Base-by-base conservation (phyloP, 2,888 invertebrate species). In the Tupiocoris notatus region DNA sequence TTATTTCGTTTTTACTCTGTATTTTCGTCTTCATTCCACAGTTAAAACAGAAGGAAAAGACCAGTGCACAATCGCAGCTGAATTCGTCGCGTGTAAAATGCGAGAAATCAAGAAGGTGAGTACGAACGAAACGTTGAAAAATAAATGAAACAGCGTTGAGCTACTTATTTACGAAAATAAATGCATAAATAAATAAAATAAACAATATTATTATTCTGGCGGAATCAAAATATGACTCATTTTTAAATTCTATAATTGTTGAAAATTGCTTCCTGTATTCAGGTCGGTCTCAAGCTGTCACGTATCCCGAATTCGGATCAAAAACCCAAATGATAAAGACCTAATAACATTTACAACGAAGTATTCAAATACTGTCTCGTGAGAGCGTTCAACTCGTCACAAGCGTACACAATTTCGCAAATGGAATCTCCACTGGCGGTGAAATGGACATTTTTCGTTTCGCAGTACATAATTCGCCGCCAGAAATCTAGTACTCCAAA, bases 51-150 rank as follows among this genome's bases (percentile, higher is more conserved):
- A 59, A n/a, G 59, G 59, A 59, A 59, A 59, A 20, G 20, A 59
- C 59, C 7, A 18, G 3, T 59, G 59, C 59, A 59, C 59, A 6
- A 18, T 59, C n/a, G 59, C 59, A 3, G 59, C 59, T 3, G 59
- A 59, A n/a, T 59, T 18, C 59, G 59, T 59, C n/a, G 20, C 59
- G 7, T 59, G 59, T 59, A 59, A 59, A 59, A 59, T 59, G 59
- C 59, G 59, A 59, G 59, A 59, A n/a, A n/a, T n/a, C n/a, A 59
- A 59, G 6, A 59, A 20, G 59, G 59, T 59, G 59, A 59, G 59
- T n/a, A n/a, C n/a, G n/a, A n/a, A n/a, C n/a, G n/a, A n/a, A n/a
- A n/a, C n/a, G n/a, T n/a, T n/a, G n/a, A 3, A 39, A 3, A 12
- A 39, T 39, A 39, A 39, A 39, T 39, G 39, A 39, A 39, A 12